Base-by-base conservation (phyloP, 2,797 vertebrate species). In the Miichthys miiuy region DNA sequence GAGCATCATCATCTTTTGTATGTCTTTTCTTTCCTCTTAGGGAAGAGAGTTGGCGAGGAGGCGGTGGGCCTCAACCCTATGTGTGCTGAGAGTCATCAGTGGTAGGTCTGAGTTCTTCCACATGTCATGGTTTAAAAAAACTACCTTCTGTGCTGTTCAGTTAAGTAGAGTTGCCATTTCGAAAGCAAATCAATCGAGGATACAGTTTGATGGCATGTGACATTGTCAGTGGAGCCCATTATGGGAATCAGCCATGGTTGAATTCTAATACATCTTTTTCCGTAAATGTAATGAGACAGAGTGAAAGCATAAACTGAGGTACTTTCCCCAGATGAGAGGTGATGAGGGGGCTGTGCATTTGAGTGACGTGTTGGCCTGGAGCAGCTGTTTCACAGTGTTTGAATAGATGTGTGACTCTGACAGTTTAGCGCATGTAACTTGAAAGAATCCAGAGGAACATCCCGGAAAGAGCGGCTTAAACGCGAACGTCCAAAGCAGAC, bases 71-170 rank as follows among this genome's bases (percentile, higher is more conserved):
- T 96, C 91, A 96, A 97, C 83, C 95, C 96, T 0, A 81, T 41
- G 38, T 97, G 96, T 93, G 97, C 97, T 65, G 94, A 97, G 72
- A 96, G 97, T 91, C 98, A 99, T 88, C 96, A 97, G 84, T 99
- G 98, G 98, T 99, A 95, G 92, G 97, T 96, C 74, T 71, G 38
- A 61, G 6, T 44, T 46, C 34, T 67, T 57, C 0, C 23, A 42
- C 58, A 20, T 46, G 10, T 61, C 23, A 47, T 61, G n/a, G 11
- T 73, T 65, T 41, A 48, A 61, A 67, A 61, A 67, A 60, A 21
- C 47, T 16, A 13, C 13, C 20, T 27, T 27, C 54, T 63, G 46
- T 83, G 77, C 41, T 44, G 27, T 66, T 72, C 46, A 70, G 4
- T 56, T n/a, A 74, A 63, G 18, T 61, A 25, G 10, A 66, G 54